Evolutionary conservation across 2,797 vertebrate genomes (phyloP), one percentile per base, ranked within the genome.

Genomic region (Rhinophrynus dorsalis): DNA sequence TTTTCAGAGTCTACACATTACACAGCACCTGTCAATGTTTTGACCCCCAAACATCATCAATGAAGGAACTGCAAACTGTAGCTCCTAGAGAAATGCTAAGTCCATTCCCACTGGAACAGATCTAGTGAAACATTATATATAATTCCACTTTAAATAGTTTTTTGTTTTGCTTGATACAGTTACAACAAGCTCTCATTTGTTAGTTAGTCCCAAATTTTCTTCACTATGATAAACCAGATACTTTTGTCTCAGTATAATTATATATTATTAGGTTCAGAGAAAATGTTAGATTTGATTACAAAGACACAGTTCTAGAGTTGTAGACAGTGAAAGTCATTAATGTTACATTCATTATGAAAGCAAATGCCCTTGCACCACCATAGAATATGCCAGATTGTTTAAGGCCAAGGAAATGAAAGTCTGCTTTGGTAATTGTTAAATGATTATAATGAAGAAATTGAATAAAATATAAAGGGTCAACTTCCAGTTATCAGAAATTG

Each of bases 201-300:
- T 2, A 37, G 37, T 15, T 40, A n/a, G 18, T 29, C 20, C 2
- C 12, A 63, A n/a, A 47, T 63, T 11, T 38, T 56, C 17, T 71
- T 27, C 45, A 56, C 37, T 37, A 24, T 42, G 32, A 64, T 50
- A 11, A 29, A 50, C 68, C 60, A 71, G 67, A 64, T 48, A 33
- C 17, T 38, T 54, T 57, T 30, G 1, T 13, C 23, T 57, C 40
- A 38, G n/a, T 57, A 18, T 64, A 71, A 71, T 71, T 71, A 56
- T 57, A 35, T 55, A 56, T 51, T 42, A 56, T 33, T 18, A 64
- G 13, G 32, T 71, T 64, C 68, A 56, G 52, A 64, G 68, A 64
- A 63, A 71, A 56, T 50, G 24, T 48, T 38, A 57, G 42, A 71
- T 71, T 71, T 63, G 51, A 71, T 71, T 71, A 64, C 21, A 64